Percentiles rank a stretch among this genome's conserved stretches.
Conservation (phyloP, 2,113 vertebrate species). For the Lagenorhynchus albirostris region DNA sequence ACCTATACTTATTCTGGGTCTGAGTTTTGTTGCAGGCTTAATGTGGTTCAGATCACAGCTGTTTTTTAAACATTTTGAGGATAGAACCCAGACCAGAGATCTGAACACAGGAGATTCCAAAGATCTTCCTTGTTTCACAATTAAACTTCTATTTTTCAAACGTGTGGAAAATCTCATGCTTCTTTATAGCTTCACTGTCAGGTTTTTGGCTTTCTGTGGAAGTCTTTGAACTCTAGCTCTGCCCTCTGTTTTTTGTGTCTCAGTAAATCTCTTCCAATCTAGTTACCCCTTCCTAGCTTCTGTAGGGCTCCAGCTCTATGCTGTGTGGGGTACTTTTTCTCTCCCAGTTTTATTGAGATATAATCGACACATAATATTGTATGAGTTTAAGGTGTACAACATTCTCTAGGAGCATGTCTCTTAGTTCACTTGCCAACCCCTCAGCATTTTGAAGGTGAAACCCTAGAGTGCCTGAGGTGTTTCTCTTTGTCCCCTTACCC, state of each 20-base stretch:
- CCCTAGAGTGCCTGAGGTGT: neutral
- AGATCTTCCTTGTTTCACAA: neutral
- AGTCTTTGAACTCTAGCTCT: neutral
- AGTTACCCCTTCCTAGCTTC: neutral
- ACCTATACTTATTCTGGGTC: neutral
- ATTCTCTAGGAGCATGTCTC: neutral
- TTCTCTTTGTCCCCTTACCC: neutral
- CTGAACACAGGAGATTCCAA: neutral
- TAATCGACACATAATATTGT: neutral
- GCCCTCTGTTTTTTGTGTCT: neutral
- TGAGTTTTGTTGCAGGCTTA: neutral
- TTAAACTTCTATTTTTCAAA: neutral
- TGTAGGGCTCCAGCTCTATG: rapidly evolving
- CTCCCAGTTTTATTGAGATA: neutral
- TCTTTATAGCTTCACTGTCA: neutral
- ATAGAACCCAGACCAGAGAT: neutral
- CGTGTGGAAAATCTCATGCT: neutral
- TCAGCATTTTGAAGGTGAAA: neutral
- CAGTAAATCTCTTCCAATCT: neutral
- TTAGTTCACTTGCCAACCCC: neutral
- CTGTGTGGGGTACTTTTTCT: neutral
- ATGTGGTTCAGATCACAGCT: neutral
- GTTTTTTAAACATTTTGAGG: neutral
- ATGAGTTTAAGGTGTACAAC: neutral
- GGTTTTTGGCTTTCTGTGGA: neutral